Percentiles rank a stretch among this genome's conserved stretches.
phyloP scores from a whole-genome alignment of 2,888 invertebrate genomes.

The Idaea straminata region DNA sequence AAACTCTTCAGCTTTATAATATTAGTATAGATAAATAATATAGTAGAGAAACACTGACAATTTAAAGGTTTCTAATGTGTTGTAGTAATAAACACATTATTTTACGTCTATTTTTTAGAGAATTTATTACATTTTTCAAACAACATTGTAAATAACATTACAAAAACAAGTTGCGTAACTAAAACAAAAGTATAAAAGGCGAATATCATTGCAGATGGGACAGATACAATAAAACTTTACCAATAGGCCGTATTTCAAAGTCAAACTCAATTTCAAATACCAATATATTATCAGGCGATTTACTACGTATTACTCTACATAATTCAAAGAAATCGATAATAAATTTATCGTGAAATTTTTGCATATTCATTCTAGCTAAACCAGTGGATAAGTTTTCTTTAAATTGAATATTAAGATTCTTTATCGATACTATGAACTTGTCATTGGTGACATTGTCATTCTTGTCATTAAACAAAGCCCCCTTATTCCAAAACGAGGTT shows the following conservation, averaged over 20 bases:
- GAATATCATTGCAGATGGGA: constrained; percentile 67
- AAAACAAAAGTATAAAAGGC: constrained; percentile 55
- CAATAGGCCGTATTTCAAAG: constrained; percentile 77
- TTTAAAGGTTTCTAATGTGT: too few relatives aligned
- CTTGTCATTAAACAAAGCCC: too few relatives aligned
- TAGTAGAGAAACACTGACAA: too few relatives aligned
- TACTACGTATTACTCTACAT: constrained; percentile 53
- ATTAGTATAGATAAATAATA: too few relatives aligned
- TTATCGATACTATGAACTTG: not conserved
- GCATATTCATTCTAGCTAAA: constrained; percentile 57
- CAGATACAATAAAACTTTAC: constrained; percentile 77
- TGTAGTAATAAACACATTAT: too few relatives aligned
- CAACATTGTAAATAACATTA: constrained; percentile 38
- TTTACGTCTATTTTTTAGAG: too few relatives aligned
- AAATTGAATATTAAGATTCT: not conserved
- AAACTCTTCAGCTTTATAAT: too few relatives aligned
- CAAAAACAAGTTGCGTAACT: constrained; percentile 31
- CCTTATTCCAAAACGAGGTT: too few relatives aligned
- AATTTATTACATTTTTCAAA: constrained; percentile 15
- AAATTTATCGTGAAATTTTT: constrained; percentile 58
- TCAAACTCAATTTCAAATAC: constrained; percentile 73
- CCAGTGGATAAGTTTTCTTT: constrained; percentile 9
- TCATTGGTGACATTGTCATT: too few relatives aligned
- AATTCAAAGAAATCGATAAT: constrained; percentile 65
- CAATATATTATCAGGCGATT: constrained; percentile 74